Evolutionary conservation across 2,797 vertebrate species (phyloP).

Genomic region (Malacoctenus gilli): DNA sequence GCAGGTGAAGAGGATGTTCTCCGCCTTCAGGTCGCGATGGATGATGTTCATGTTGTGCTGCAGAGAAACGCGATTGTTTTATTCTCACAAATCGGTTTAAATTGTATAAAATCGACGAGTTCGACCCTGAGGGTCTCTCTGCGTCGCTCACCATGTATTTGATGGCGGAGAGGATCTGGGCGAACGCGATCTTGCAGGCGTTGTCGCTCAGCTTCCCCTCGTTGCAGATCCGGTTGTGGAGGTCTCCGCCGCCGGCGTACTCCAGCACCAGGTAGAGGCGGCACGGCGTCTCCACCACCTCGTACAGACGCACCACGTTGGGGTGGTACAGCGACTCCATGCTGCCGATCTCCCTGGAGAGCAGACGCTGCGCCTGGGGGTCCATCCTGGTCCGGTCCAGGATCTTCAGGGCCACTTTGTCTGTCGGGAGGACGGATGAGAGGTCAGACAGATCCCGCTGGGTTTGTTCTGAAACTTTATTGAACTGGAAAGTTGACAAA

Average conservation of each 20-base stretch:
- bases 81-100: too few relatives aligned
- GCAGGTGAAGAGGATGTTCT: constrained; percentile 90
- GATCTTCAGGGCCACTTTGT: constrained; percentile 97
- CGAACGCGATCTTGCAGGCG: constrained; percentile 88
- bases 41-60: constrained; percentile 92
- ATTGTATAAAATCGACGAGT: too few relatives aligned
- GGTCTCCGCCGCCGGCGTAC: constrained; percentile 92
- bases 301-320: constrained; percentile 91
- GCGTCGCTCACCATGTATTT: constrained; percentile 90
- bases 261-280: constrained; percentile 93
- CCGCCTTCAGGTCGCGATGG: constrained; percentile 95
- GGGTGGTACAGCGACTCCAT: constrained; percentile 93
- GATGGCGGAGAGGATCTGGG: constrained; percentile 93
- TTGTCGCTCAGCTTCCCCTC: constrained; percentile 88
- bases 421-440: constrained; percentile 72
- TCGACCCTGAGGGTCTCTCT: too few relatives aligned
- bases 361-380: constrained; percentile 85
- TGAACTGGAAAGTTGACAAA: too few relatives aligned
- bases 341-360: constrained; percentile 90
- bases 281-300: constrained; percentile 91
- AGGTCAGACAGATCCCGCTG: neutral
- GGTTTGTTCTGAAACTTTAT: too few relatives aligned
- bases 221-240: constrained; percentile 86
- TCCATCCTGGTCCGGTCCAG: constrained; percentile 92
- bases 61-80: too few relatives aligned